Evolutionary conservation across 2,113 vertebrate genomes (phyloP).

Genomic region (Megaleporinus macrocephalus): DNA sequence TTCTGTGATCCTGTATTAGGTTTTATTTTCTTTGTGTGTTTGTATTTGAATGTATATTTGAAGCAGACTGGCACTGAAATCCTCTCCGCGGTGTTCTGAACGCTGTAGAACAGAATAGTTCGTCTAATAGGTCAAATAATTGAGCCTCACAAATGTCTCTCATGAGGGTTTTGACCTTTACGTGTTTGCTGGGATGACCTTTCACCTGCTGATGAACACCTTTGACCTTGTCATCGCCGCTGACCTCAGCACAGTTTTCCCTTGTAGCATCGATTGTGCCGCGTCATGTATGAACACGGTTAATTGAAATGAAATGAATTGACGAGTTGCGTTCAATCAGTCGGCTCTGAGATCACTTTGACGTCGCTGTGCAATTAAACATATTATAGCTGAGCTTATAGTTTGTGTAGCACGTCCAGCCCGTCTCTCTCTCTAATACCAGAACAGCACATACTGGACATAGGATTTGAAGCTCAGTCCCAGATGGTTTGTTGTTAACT

Average conservation of each 20-base stretch:
- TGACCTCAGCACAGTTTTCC: slow-evolving; percentile 57
- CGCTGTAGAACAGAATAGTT: slow-evolving; percentile 28
- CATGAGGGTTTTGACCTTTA: slow-evolving; percentile 79
- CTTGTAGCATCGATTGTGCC: slow-evolving; percentile 70
- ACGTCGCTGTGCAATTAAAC: background rate
- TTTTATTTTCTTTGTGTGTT: too few relatives aligned
- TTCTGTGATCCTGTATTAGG: background rate
- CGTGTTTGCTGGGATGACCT: slow-evolving; percentile 73
- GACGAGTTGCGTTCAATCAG: slow-evolving; percentile 52
- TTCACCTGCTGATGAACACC: slow-evolving; percentile 72
- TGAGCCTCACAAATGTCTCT: slow-evolving; percentile 62
- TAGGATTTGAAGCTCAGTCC: too few relatives aligned
- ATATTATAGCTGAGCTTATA: background rate
- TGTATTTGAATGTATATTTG: too few relatives aligned
- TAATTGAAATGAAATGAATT: slow-evolving; percentile 38
- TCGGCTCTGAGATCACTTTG: background rate
- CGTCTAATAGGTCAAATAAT: slow-evolving; percentile 68
- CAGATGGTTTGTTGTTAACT: too few relatives aligned
- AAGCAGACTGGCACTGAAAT: background rate
- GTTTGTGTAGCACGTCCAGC: too few relatives aligned
- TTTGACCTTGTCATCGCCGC: slow-evolving; percentile 73
- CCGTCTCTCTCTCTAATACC: too few relatives aligned
- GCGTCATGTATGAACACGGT: slow-evolving; percentile 52
- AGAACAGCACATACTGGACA: too few relatives aligned
- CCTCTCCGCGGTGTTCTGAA: background rate